A percentile compares a stretch with the other conserved stretches of the same genome.
These are phyloP conservation scores for Leptinotarsa defecta DNA, from an alignment of 1,140 invertebrate species.

Conservation along the genomic window DNA sequence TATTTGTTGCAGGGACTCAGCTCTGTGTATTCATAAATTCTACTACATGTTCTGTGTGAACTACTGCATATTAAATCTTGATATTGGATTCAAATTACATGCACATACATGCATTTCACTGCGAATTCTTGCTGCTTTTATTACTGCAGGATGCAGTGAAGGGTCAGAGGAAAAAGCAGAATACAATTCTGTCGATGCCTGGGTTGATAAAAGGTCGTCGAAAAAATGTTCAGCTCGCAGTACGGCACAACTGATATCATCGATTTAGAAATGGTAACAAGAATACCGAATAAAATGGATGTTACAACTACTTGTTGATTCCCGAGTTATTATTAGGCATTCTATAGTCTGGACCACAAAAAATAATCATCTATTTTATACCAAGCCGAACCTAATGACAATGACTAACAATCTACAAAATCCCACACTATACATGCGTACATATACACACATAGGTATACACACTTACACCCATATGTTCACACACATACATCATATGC, in stretches of 20 bases:
- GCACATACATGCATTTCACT: slow-evolving; percentile 28
- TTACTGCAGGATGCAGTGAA: not conserved
- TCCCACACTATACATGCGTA: too few species aligned
- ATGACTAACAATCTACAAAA: too few species aligned
- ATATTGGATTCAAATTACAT: slow-evolving; percentile 33
- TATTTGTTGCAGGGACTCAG: slow-evolving; percentile 16
- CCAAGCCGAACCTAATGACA: too few species aligned
- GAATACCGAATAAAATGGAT: too few species aligned
- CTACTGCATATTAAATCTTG: slow-evolving; percentile 33
- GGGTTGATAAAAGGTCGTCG: slow-evolving; percentile 1
- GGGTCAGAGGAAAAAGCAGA: slow-evolving; percentile 2
- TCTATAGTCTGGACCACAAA: too few species aligned
- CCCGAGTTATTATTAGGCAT: too few species aligned
- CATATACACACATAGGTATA: too few species aligned
- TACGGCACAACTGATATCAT: not conserved
- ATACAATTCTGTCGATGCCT: slow-evolving; percentile 7
- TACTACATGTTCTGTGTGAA: slow-evolving; percentile 31
- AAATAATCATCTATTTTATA: too few species aligned
- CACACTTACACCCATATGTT: too few species aligned
- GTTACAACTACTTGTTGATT: too few species aligned
- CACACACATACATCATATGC: too few species aligned
- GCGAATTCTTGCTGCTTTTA: slow-evolving; percentile 22
- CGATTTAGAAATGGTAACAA: too few species aligned
- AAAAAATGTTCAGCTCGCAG: slow-evolving; percentile 11
- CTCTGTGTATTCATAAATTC: slow-evolving; percentile 27